A percentile compares a stretch with the other conserved stretches of the same genome.
phyloP scores from a whole-genome alignment of 2,113 vertebrate genomes.

The Chiloscyllium plagiosum region DNA sequence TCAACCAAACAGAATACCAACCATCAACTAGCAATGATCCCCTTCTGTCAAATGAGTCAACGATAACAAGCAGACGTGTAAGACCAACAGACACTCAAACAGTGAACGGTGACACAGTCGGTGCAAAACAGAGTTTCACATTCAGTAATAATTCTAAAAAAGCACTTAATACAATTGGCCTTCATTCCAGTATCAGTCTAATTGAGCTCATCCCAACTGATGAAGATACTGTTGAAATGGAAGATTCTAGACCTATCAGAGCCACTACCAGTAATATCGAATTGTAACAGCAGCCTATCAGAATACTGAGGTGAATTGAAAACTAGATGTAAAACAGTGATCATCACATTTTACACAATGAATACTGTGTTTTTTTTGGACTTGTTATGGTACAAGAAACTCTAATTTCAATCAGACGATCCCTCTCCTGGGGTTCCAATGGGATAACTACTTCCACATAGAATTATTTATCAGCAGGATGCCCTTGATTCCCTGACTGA shows the following conservation, averaged over 20 bases:
- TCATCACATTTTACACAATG: background rate
- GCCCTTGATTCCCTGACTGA: no score
- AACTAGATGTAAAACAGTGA: background rate
- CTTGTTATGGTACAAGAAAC: background rate
- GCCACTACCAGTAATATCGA: background rate
- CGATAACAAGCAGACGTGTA: background rate
- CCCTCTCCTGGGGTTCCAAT: background rate
- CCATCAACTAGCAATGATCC: background rate
- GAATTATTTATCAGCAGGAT: background rate
- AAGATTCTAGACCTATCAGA: background rate
- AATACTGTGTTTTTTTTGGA: background rate
- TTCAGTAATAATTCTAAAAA: background rate
- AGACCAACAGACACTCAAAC: background rate
- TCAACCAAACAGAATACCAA: background rate
- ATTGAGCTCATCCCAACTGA: no score
- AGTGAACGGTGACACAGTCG: background rate
- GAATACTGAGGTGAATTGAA: background rate
- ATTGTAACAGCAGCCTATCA: background rate
- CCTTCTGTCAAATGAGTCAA: background rate
- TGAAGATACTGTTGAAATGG: background rate
- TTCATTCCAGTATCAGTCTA: background rate
- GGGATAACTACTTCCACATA: background rate
- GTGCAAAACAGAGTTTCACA: background rate
- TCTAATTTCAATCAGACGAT: background rate
- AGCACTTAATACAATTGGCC: background rate